phyloP scores from a whole-genome alignment of 2,888 invertebrate species.

The Caenorhabditis sp. region DNA sequence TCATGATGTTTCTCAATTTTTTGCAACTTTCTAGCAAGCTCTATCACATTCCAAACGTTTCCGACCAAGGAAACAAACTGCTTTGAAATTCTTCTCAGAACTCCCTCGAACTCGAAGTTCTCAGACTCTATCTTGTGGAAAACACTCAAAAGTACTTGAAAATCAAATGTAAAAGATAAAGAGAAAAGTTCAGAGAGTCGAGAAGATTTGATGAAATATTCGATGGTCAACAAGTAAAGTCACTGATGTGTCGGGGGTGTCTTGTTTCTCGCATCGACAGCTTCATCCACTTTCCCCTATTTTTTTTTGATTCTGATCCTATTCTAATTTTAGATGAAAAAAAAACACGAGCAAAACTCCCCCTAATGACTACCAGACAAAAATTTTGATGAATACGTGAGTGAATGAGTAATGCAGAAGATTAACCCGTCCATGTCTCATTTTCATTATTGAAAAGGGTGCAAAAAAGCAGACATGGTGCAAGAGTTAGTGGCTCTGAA shows the following conservation, averaged over 20 bases:
- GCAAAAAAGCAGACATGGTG: no score
- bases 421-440: conserved; percentile 18
- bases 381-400: conserved; percentile 12
- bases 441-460: not conserved
- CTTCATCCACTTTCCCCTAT: conserved; percentile 7
- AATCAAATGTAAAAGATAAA: conserved; percentile 20
- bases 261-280: conserved; percentile 24
- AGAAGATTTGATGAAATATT: conserved; percentile 32
- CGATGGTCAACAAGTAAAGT: conserved; percentile 10
- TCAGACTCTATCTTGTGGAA: conserved; percentile 13
- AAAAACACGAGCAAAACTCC: no score
- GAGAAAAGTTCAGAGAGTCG: conserved; percentile 2
- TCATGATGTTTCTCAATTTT: no score
- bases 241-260: conserved; percentile 33
- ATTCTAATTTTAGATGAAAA: no score
- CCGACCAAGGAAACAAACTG: not conserved
- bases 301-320: conserved; percentile 14
- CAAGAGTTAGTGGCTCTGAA: no score
- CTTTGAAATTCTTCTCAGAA: not conserved
- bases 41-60: not conserved
- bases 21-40: no score
- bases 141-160: conserved; percentile 20
- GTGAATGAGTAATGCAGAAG: conserved; percentile 40
- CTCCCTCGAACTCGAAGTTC: conserved; percentile 2
- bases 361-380: no score